A percentile compares a stretch with the other conserved stretches of the same genome.
phyloP scores from a whole-genome alignment of 2,797 vertebrate genomes.

The Gouania willdenowi region DNA sequence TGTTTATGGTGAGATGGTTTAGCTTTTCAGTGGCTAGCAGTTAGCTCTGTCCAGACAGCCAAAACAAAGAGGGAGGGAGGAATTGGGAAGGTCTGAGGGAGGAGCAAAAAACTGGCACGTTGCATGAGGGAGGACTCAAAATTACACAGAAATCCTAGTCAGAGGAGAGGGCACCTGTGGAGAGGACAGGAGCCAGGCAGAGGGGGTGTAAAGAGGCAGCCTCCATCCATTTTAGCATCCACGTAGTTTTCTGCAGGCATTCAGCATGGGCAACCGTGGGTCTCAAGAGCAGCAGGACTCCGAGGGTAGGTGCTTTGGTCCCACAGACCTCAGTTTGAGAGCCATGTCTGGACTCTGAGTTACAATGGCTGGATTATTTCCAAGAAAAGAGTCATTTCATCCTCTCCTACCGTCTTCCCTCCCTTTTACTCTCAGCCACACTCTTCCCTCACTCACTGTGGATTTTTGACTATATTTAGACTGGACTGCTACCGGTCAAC shows the following conservation, averaged over 20 bases:
- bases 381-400: constrained; percentile 37
- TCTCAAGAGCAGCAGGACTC: constrained; percentile 61
- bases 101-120: constrained; percentile 45
- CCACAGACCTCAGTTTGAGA: constrained; percentile 3
- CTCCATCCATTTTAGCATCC: constrained; percentile 23
- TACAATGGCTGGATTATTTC: constrained; percentile 23
- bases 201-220: constrained; percentile 43
- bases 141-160: constrained; percentile 51
- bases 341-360: constrained; percentile 37
- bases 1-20: constrained; percentile 4
- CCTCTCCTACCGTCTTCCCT: constrained; percentile 25
- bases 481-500: constrained; percentile 71
- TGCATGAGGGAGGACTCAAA: constrained; percentile 46
- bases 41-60: no score
- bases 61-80: constrained; percentile 13
- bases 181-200: constrained; percentile 39
- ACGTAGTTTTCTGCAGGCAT: constrained; percentile 1
- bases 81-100: constrained; percentile 62
- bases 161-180: constrained; percentile 56
- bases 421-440: constrained; percentile 32
- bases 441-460: no score
- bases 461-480: constrained; percentile 88
- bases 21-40: constrained; percentile 1
- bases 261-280: constrained; percentile 70
- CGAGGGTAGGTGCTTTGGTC: constrained; percentile 65